phyloP scores from a whole-genome alignment of 2,113 vertebrate genomes.

The Morone chrysops region DNA sequence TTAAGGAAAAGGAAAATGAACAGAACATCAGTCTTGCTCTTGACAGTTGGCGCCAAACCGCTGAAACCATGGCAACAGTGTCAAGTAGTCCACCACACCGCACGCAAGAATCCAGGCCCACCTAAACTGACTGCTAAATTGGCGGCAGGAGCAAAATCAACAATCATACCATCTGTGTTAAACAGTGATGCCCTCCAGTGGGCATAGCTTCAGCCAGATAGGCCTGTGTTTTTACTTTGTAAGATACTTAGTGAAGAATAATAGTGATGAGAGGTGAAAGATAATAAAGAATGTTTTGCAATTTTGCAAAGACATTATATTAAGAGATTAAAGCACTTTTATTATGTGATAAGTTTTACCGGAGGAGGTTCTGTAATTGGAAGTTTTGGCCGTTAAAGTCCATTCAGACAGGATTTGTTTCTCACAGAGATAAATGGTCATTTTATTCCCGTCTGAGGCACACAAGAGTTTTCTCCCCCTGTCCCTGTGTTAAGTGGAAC shows the following conservation, averaged over 20 bases:
- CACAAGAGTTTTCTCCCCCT: not conserved
- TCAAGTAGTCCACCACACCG: slow-evolving; percentile 4
- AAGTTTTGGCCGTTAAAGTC: not conserved
- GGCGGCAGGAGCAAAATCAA: slow-evolving; percentile 1
- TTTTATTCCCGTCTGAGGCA: not conserved
- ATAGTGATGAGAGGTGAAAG: not conserved
- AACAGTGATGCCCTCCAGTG: not conserved
- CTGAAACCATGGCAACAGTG: slow-evolving; percentile 10
- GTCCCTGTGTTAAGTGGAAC: not conserved
- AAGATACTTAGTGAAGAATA: slow-evolving; percentile 1
- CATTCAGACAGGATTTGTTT: not conserved
- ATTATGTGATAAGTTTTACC: not conserved
- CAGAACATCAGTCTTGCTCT: too few relatives aligned
- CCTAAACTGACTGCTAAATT: slow-evolving; percentile 1
- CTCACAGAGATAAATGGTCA: not conserved
- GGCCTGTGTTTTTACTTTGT: not conserved
- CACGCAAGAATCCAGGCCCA: not conserved
- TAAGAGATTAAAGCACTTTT: not conserved
- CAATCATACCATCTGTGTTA: not conserved
- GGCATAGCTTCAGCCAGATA: not conserved
- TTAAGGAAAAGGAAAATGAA: not conserved
- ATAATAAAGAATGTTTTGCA: not conserved
- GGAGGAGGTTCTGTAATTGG: slow-evolving; percentile 2
- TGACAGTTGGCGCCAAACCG: not conserved
- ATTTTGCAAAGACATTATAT: slow-evolving; percentile 6